Evolutionary conservation across 2,888 invertebrate genomes (phyloP), one percentile per base, ranked within the genome.

Genomic region (Xestia c-nigrum): DNA sequence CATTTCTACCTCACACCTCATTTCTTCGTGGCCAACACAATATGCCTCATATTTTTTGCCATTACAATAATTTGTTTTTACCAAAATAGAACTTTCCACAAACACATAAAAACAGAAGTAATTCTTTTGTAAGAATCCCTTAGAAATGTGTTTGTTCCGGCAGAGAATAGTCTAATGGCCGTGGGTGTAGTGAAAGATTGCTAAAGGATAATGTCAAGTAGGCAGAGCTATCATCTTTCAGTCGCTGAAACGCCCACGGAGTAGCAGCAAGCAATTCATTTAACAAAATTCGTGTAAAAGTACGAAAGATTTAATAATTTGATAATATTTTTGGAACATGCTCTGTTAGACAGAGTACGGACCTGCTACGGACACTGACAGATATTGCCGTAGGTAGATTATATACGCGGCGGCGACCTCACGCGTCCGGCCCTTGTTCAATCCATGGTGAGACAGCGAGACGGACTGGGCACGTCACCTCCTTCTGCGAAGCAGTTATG

Each of bases 161-260:
- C 4, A 47, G 21, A 47, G 16, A 76, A 76, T 55, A 55, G 24
- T 52, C 52, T 68, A 16, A 14, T 40, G 21, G 46, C 5, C 16
- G 75, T 79, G 55, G 80, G 70, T 47, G 46, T 55, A 14, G 46
- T 79, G 9, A 70, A 24, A 55, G 21, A 79, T 79, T 47, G 16
- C 21, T 38, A 40, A 47, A 5, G 7, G 40, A 80, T 57, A 80
- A 47, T 40, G 46, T 31, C 46, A n/a, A 47, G 55, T 19, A 69
- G 21, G 46, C 24, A 71, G 40, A 5, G 12, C 9, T 21, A 31
- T 79, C 4, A 14, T n/a, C 19, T 12, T 71, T 19, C 5, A 76
- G 46, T 10, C 24, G 7, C 16, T n/a, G 12, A 43, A 21, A 69
- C 24, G 38, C 24, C 46, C 16, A 24, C 55, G 0, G 21, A 10